Evolutionary conservation across 2,888 invertebrate species (phyloP).

Genomic region (Synergus gifuensis): DNA sequence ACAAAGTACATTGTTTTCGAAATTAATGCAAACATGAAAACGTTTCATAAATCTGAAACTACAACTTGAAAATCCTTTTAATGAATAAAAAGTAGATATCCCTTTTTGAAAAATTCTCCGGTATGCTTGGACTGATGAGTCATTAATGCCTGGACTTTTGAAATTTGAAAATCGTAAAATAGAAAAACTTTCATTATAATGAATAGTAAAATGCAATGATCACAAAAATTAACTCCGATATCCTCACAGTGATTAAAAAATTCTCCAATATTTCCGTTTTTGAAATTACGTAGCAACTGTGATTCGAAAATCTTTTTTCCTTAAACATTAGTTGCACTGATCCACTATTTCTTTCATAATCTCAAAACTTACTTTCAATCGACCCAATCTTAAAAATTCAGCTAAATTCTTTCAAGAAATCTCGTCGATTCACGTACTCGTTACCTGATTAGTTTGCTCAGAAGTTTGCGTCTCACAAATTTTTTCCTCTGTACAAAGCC

Average conservation of each 20-base stretch:
- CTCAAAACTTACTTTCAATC: slow-evolving; percentile 17
- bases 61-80: too few species aligned
- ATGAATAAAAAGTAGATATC: too few species aligned
- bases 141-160: too few species aligned
- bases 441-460: slow-evolving; percentile 39
- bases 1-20: too few species aligned
- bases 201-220: background rate
- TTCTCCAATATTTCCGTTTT: background rate
- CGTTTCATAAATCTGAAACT: too few species aligned
- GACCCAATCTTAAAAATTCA: slow-evolving; percentile 10
- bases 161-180: background rate
- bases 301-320: background rate
- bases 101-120: too few species aligned
- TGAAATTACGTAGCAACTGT: background rate
- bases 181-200: background rate
- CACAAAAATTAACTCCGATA: background rate
- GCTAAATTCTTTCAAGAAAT: slow-evolving; percentile 37
- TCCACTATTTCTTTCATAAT: slow-evolving; percentile 23
- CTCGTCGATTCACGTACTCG: slow-evolving; percentile 50
- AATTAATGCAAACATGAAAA: too few species aligned
- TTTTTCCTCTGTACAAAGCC: slow-evolving; percentile 61
- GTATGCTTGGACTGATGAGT: too few species aligned
- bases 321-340: slow-evolving; percentile 35
- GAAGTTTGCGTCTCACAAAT: slow-evolving; percentile 21
- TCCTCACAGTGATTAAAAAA: background rate